Conservation (phyloP, 1,140 invertebrate genomes). For the Tigriopus japonicus region DNA sequence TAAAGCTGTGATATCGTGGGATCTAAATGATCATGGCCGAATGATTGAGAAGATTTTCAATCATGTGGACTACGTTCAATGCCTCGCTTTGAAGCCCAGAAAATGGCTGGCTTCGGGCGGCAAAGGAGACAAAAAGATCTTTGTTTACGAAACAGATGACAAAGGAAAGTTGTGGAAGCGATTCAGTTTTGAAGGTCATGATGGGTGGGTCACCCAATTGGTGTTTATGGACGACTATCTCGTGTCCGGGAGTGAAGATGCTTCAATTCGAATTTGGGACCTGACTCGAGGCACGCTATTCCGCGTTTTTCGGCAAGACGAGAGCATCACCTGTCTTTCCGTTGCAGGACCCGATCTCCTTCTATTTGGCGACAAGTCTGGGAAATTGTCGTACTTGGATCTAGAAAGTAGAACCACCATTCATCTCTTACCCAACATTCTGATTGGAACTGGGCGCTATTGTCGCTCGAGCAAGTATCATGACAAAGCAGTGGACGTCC, state of each 20-base stretch:
- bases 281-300: neutral
- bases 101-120: neutral
- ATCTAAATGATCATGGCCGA: neutral
- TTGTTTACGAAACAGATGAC: neutral
- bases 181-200: neutral
- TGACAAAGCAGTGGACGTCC: conserved; percentile 7
- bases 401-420: neutral
- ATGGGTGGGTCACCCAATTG: conserved; percentile 5
- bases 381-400: conserved; percentile 1
- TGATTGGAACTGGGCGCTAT: conserved; percentile 9
- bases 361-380: conserved; percentile 5
- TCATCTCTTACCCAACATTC: conserved; percentile 10
- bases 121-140: conserved; percentile 5
- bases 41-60: neutral
- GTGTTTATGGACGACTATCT: neutral
- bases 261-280: conserved; percentile 7
- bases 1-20: neutral
- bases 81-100: neutral
- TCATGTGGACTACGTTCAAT: neutral
- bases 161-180: conserved; percentile 1
- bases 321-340: neutral
- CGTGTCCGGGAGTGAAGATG: conserved; percentile 8
- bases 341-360: neutral
- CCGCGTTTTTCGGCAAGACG: neutral
- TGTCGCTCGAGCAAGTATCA: conserved; percentile 10